Evolutionary conservation across 2,113 vertebrate species (phyloP).

Genomic region (Climacteris rufus): DNA sequence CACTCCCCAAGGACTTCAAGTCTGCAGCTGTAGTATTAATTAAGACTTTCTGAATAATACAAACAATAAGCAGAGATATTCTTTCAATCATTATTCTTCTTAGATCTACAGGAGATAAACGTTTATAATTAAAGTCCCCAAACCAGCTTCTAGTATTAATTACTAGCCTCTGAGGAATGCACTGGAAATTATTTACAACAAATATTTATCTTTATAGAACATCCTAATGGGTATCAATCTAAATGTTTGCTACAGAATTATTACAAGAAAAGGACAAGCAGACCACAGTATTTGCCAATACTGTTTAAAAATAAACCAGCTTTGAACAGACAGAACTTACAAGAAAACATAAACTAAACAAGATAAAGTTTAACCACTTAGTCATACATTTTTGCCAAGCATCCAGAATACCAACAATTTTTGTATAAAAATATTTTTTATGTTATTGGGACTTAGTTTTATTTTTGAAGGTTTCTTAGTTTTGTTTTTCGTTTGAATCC

Average conservation of each 20-base stretch:
- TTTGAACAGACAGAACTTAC: background rate
- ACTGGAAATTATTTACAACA: background rate
- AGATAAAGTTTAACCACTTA: background rate
- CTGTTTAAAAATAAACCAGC: background rate
- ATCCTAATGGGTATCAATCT: background rate
- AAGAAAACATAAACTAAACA: background rate
- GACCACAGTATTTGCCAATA: background rate
- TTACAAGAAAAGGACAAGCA: background rate
- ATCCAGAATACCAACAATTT: background rate
- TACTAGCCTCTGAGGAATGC: background rate
- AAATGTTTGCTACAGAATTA: background rate
- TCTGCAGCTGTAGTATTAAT: background rate
- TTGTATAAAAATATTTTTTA: background rate
- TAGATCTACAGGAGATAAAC: background rate
- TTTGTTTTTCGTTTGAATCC: background rate
- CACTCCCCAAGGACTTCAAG: background rate
- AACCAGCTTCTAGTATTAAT: background rate
- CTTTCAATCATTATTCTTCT: background rate
- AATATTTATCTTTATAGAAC: background rate
- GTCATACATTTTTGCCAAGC: background rate
- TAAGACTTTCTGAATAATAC: background rate
- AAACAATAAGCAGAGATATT: background rate
- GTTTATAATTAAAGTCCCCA: background rate
- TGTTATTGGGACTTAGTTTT: background rate
- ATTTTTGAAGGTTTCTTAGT: background rate